Evolutionary conservation across 2,797 vertebrate species (phyloP), one percentile per base, ranked within the genome.

Genomic region (Anas bahamensis): DNA sequence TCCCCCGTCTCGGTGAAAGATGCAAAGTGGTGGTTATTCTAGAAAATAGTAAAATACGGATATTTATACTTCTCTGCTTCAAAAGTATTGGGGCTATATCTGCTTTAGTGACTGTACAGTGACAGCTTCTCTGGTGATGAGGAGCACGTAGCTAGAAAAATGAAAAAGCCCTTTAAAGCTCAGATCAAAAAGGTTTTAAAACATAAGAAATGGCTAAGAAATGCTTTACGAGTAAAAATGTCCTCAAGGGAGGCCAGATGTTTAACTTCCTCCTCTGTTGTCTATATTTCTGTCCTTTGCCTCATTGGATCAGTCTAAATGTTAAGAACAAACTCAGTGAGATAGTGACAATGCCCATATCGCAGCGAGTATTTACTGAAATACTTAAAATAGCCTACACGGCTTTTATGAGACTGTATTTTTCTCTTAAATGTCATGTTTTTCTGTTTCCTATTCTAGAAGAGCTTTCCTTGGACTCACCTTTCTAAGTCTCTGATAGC

Each of bases 11-110:
- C 31, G 29, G 5, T 50, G 33, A 57, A 79, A 50, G 17, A 16
- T 33, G 55, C 0, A 0, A 42, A 2, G 3, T 48, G 35, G 14
- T 0, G 2, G 21, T 74, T 88, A 35, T 12, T 70, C 13, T 26
- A 42, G 39, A 74, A 63, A 63, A 63, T 9, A 63, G 60, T 19
- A 29, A 63, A 63, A 41, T 63, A 41, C 18, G 1, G 6, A n/a
- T 88, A 19, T 83, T 63, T 83, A 29, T n/a, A 80, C 59, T 26
- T 56, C 6, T 46, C 11, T 60, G 18, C 29, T 71, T 77, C 53
- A 74, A 77, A 13, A 64, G 2, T 42, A 22, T 46, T 42, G 53
- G 12, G 8, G 31, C 21, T 52, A 2, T 66, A 46, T 60, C 4
- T 55, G 31, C 26, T 50, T 64, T 78, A 64, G n/a, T 57, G 39